These are phyloP conservation scores for Cosmorhoe ocellata DNA, from an alignment of 2,888 invertebrate species.

Conservation along the genomic window DNA sequence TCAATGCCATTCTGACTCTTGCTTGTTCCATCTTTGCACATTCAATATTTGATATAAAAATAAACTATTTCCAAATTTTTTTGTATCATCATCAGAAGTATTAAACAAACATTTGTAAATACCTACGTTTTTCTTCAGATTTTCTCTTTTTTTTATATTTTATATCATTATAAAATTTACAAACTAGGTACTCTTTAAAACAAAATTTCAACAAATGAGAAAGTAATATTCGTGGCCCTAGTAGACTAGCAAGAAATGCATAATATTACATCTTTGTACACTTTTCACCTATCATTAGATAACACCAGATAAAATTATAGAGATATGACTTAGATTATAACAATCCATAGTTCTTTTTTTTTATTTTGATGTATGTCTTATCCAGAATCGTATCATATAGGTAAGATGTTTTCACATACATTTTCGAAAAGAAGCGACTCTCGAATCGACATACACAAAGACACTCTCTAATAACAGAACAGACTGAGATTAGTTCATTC, in stretches of 20 bases:
- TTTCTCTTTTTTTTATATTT: conserved; percentile 32
- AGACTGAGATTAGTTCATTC: conserved; percentile 1
- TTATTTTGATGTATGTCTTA: background rate
- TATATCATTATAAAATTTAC: conserved; percentile 23
- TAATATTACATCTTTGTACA: conserved; percentile 77
- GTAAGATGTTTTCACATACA: background rate
- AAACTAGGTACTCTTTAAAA: conserved; percentile 51
- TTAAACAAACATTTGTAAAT: conserved; percentile 45
- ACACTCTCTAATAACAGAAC: conserved; percentile 7
- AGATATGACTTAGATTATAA: conserved; percentile 79
- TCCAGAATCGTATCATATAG: background rate
- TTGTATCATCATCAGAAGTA: conserved; percentile 50
- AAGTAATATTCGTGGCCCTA: conserved; percentile 68
- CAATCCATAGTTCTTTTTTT: conserved; percentile 52
- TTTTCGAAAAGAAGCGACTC: background rate
- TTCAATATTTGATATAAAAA: conserved; percentile 78
- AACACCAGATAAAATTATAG: conserved; percentile 78
- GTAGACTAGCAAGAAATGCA: conserved; percentile 80
- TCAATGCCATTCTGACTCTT: conserved; percentile 51
- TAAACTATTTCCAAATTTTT: conserved; percentile 67
- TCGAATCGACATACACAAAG: conserved; percentile 2
- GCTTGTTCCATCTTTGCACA: conserved; percentile 46
- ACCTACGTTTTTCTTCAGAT: conserved; percentile 48
- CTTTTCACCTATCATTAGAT: conserved; percentile 77
- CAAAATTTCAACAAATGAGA: conserved; percentile 49